Base-by-base conservation (phyloP, 2,888 invertebrate genomes). In the Pandemis cinnamomeana region DNA sequence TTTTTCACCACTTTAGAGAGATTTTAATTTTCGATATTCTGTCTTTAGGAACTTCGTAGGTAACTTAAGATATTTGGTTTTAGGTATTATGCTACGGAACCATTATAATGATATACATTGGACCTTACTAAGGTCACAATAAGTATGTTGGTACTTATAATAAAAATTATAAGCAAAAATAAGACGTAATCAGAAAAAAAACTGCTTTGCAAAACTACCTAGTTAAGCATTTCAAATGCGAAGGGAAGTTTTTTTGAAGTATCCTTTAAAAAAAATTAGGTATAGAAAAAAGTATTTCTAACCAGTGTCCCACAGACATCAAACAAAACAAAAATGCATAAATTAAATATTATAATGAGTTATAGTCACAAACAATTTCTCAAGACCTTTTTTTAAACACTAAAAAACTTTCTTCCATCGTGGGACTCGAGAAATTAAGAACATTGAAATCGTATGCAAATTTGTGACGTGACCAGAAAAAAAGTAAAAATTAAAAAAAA, bases 401-500 rank as follows among this genome's bases (percentile, higher is more conserved):
- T 73, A 73, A 73, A 73, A 73, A 73, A 73, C 70, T 70, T 70
- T 70, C 66, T 61, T 53, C 41, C 73, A 70, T 60, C 70, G 73
- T 73, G 73, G 36, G 73, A 73, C 66, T 73, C n/a, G 66, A 66
- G 70, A 73, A 73, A 73, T 73, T 73, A 61, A 72, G 63, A 41
- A 73, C 66, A 70, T 73, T 73, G 60, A 73, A 73, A 70, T 64
- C 44, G 41, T 73, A 73, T 73, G 73, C 73, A 73, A 73, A 73
- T 73, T 70, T 44, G 68, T 70, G 70, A 70, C 73, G 69, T 73
- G 69, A 66, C 73, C 71, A 74, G 74, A 74, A 69, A 72, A 75
- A 75, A 75, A 44, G 20, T 51, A 72, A 64, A 75, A 81, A 76
- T 76, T 69, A 72, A 78, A 81, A 83, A 83, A 83, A 84, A 84